phyloP scores from a whole-genome alignment of 2,113 vertebrate genomes.

The Carlito syrichta region DNA sequence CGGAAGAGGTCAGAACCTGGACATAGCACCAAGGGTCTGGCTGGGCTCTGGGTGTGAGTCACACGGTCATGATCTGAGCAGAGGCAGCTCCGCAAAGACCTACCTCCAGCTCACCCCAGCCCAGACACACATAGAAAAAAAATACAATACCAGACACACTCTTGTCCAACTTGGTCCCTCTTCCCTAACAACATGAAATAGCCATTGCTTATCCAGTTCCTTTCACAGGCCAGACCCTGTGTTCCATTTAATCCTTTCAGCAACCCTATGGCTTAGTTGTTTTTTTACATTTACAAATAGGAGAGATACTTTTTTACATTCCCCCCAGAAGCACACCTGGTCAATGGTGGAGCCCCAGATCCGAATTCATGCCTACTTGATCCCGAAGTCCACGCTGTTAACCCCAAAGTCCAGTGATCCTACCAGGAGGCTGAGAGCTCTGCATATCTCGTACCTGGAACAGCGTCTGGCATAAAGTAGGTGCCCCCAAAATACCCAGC shows the following conservation, averaged over 20 bases:
- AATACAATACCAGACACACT: background rate
- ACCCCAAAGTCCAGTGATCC: background rate
- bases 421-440: background rate
- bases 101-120: background rate
- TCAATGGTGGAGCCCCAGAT: background rate
- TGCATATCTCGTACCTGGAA: background rate
- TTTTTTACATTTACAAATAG: background rate
- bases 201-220: background rate
- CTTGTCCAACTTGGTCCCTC: background rate
- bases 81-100: background rate
- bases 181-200: background rate
- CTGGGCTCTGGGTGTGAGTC: background rate
- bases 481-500: background rate
- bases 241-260: background rate
- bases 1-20: background rate
- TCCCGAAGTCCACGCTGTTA: background rate
- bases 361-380: background rate
- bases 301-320: too few species aligned
- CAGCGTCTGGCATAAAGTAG: background rate
- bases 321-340: accelerated
- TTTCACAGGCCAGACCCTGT: background rate
- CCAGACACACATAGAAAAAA: background rate
- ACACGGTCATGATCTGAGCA: background rate
- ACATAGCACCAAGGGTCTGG: background rate
- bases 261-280: background rate